Evolutionary conservation across 2,797 vertebrate genomes (phyloP), one percentile per base, ranked within the genome.

Genomic region (Sebastes miniatus): DNA sequence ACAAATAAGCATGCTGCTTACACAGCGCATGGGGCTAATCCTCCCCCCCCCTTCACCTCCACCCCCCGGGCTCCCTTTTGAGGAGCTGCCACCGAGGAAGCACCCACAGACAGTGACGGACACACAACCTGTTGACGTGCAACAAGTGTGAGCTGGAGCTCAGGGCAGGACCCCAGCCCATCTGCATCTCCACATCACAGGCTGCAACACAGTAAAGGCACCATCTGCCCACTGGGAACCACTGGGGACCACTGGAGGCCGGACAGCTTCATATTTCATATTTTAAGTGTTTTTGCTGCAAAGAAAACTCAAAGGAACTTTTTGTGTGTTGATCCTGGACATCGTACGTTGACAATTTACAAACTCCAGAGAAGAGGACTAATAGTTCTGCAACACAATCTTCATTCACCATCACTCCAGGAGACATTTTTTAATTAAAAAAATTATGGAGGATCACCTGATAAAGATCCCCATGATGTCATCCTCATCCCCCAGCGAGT

Each of bases 1-100:
- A 97, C 95, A 96, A 96, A 94, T 91, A 91, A 94, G 94, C 91
- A 88, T 90, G 96, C 89, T 96, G 96, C 96, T 97, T 97, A 97
- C 96, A 96, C 92, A 97, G 96, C 95, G 92, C 94, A 94, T 86
- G 92, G 90, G 71, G 77, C 93, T 97, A 97, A 97, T 96, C 96
- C 80, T 77, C 66, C 81, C 85, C 50, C 88, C 27, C 12, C 34
- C 54, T 63, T 79, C 85, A 56, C 96, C 88, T 27, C 34, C 69
- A 13, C 62, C 77, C 62, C 82, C 79, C 64, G 43, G 74, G 79
- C 84, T 91, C 87, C 89, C 86, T 93, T 93, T 92, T 84, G 93
- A 93, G 92, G 92, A 94, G 92, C 92, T 88, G 92, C 93, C 90
- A 90, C 87, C 27, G 85, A 80, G 73, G 80, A 62, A 93, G 88